These are phyloP conservation scores for Acromyrmex echinatior DNA, from an alignment of 1,140 invertebrate genomes.

Conservation along the genomic window DNA sequence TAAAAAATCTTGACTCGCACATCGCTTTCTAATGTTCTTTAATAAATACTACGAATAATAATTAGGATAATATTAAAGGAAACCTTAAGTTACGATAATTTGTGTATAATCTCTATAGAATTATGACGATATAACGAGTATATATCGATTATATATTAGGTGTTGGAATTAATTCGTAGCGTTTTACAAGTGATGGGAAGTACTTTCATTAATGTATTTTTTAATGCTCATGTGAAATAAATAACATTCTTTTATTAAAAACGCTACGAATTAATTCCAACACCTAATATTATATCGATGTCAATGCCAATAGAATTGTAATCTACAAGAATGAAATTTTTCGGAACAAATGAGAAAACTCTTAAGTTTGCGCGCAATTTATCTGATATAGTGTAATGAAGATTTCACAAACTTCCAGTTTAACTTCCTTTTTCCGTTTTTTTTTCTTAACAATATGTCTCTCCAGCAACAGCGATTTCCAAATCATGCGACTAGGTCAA, in stretches of 20 bases:
- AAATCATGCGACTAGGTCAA: neutral
- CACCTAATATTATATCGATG: neutral
- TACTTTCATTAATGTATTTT: too few species aligned
- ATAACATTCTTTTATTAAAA: too few species aligned
- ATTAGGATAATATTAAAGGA: too few species aligned
- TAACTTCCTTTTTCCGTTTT: neutral
- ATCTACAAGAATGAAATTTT: constrained; percentile 24
- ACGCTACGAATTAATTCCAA: too few species aligned
- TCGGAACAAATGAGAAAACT: constrained; percentile 9
- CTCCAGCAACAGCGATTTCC: constrained; percentile 10
- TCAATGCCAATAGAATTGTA: neutral
- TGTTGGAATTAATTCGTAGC: too few species aligned
- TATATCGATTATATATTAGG: too few species aligned
- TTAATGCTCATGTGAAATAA: too few species aligned
- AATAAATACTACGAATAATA: too few species aligned
- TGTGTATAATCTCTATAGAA: neutral
- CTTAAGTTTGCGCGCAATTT: constrained; percentile 21
- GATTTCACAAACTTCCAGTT: constrained; percentile 21
- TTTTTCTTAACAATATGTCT: neutral
- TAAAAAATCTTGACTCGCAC: too few species aligned
- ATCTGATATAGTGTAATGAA: constrained; percentile 9
- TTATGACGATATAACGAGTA: neutral
- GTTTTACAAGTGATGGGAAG: too few species aligned
- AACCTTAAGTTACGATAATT: neutral
- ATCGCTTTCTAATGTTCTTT: too few species aligned